phyloP scores from a whole-genome alignment of 1,140 invertebrate genomes.

The Solenopsis invicta region DNA sequence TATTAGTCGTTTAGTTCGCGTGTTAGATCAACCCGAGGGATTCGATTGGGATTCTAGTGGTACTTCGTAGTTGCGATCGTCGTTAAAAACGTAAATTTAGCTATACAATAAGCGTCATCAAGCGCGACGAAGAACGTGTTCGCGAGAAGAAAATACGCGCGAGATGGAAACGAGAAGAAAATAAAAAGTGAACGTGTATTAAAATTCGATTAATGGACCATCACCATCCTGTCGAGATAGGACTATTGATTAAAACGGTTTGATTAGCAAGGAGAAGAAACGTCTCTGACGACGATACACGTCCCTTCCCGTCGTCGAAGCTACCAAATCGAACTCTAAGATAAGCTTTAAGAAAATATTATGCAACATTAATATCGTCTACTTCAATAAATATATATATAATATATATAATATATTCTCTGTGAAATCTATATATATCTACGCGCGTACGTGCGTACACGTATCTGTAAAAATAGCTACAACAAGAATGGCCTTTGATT shows the following conservation, averaged over 20 bases:
- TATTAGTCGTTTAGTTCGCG: slow-evolving; percentile 79
- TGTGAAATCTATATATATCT: slow-evolving; percentile 38
- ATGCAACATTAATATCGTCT: slow-evolving; percentile 67
- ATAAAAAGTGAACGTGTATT: slow-evolving; percentile 80
- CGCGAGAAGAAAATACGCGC: slow-evolving; percentile 7
- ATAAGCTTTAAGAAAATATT: slow-evolving; percentile 66
- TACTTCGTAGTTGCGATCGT: slow-evolving; percentile 80
- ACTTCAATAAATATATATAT: slow-evolving; percentile 76
- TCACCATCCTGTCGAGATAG: slow-evolving; percentile 64
- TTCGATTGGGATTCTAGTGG: slow-evolving; percentile 84
- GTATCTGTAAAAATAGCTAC: slow-evolving; percentile 73
- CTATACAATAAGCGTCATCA: neutral
- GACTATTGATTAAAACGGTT: slow-evolving; percentile 24
- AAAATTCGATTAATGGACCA: slow-evolving; percentile 85
- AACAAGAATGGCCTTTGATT: slow-evolving; percentile 84
- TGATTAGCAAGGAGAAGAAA: slow-evolving; percentile 27
- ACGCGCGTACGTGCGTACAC: slow-evolving; percentile 23
- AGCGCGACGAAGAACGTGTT: slow-evolving; percentile 38
- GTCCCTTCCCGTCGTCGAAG: slow-evolving; percentile 31
- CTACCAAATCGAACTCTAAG: slow-evolving; percentile 64
- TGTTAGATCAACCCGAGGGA: slow-evolving; percentile 84
- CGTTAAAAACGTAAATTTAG: slow-evolving; percentile 43
- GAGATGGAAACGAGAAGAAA: slow-evolving; percentile 59
- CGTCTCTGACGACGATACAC: slow-evolving; percentile 3
- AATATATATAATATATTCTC: slow-evolving; percentile 67